Base-by-base conservation (phyloP, 1,140 invertebrate species). In the Aphaenogaster rudis region DNA sequence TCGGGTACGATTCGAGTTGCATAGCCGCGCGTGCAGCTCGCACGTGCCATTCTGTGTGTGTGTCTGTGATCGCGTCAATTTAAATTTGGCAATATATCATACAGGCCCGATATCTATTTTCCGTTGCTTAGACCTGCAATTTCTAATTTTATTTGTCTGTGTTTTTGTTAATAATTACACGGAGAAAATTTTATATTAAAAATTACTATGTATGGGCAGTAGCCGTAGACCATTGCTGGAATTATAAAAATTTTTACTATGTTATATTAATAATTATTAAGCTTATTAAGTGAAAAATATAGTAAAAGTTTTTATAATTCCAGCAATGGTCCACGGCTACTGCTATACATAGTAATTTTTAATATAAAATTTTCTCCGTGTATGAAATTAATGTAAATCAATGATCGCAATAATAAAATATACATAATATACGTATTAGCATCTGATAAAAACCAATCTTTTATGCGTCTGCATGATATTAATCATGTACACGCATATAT, bases 41-140 rank as follows among this genome's bases (percentile, higher is more conserved):
- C 78, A 69, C 78, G 78, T 80, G 78, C 63, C 78, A 69, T 81
- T 54, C 64, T 52, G 28, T 28, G 28, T 28, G 28, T 28, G 28
- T 28, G 28, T 28, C 0, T 28, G 21, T 28, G 36, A 81, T 42
- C 63, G 63, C 64, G 36, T 69, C 36, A 71, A 71, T 81, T 39
- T 81, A 81, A 54, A 81, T 21, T 59, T 71, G 50, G 79, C 79
- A 28, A 57, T 71, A 57, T 39, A 59, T 71, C 21, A 28, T 71
- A 42, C 39, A 21, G 7, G 45, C 21, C n/a, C 21, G 21, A 33
- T 33, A 15, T 66, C 9, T 48, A 33, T 52, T 39, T 63, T 39
- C 3, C 76, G 5, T 17, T n/a, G 21, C 15, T 33, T 36, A 36
- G 11, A 48, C 17, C 50, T 15, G 21, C 42, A 33, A 64, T 9